phyloP scores from a whole-genome alignment of 2,113 vertebrate species.

The Pleuronectes platessa region DNA sequence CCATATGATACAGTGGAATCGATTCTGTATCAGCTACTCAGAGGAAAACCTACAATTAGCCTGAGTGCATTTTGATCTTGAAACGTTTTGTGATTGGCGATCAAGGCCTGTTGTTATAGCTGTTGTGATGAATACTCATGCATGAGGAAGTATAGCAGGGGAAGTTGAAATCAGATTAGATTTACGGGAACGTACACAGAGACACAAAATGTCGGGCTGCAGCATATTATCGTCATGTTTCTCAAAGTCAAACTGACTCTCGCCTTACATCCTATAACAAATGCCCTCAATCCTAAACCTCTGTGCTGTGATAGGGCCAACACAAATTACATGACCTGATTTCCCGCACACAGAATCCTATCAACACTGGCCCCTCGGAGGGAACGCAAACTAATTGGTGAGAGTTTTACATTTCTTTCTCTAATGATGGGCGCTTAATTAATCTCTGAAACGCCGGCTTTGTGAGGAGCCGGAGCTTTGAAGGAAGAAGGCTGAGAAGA shows the following conservation, averaged over 20 bases:
- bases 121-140: background rate
- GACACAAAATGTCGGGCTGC: background rate
- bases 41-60: background rate
- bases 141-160: background rate
- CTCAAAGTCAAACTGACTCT: background rate
- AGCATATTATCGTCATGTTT: background rate
- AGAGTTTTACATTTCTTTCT: constrained; percentile 50
- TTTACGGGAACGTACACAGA: background rate
- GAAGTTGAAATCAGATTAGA: background rate
- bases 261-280: constrained; percentile 5
- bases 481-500: constrained; percentile 55
- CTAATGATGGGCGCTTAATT: constrained; percentile 65
- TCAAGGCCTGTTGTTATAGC: background rate
- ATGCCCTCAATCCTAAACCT: constrained; percentile 31
- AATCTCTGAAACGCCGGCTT: constrained; percentile 47
- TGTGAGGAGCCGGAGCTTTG: constrained; percentile 42
- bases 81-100: background rate
- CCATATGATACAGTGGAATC: background rate
- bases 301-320: constrained; percentile 31
- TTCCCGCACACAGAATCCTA: constrained; percentile 56
- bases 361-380: constrained; percentile 65
- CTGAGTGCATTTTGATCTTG: background rate
- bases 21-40: background rate
- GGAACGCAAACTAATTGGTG: constrained; percentile 68
- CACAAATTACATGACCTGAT: constrained; percentile 72